A percentile compares a stretch with the other conserved stretches of the same genome.
These are phyloP conservation scores for Labroides dimidiatus DNA, from an alignment of 2,797 vertebrate genomes.

Conservation along the genomic window DNA sequence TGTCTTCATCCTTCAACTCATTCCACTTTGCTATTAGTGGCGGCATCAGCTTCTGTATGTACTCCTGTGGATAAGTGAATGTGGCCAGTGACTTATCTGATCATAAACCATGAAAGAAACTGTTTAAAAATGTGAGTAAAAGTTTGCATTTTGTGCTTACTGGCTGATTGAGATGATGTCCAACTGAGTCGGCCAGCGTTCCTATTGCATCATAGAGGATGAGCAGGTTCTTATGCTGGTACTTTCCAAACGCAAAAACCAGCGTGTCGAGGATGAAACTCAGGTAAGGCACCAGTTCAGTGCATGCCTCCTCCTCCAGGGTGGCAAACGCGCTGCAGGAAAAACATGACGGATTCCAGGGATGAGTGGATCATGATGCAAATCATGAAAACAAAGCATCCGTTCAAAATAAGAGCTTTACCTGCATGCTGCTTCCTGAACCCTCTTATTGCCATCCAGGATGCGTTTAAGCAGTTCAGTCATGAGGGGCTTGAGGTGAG, in stretches of 20 bases:
- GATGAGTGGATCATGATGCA: not conserved
- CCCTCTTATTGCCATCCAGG: constrained; percentile 94
- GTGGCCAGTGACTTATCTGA: not conserved
- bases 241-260: constrained; percentile 95
- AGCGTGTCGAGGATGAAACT: constrained; percentile 95
- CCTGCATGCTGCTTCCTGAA: constrained; percentile 97
- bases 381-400: rapidly evolving
- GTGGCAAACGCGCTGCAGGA: constrained; percentile 90
- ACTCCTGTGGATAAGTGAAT: constrained; percentile 82
- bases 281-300: constrained; percentile 94
- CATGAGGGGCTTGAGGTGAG: constrained; percentile 95
- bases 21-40: constrained; percentile 97
- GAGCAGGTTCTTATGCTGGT: constrained; percentile 96
- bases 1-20: constrained; percentile 95
- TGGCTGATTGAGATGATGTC: constrained; percentile 95
- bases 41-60: constrained; percentile 96
- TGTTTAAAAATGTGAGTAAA: not conserved
- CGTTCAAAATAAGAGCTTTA: constrained; percentile 39
- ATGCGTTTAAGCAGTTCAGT: constrained; percentile 94
- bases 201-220: constrained; percentile 97
- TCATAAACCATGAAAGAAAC: not conserved
- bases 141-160: constrained; percentile 47
- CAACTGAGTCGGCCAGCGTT: constrained; percentile 93
- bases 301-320: constrained; percentile 94
- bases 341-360: not conserved